Conservation (phyloP, 2,888 invertebrate genomes). For the Sepioteuthis lessoniana region DNA sequence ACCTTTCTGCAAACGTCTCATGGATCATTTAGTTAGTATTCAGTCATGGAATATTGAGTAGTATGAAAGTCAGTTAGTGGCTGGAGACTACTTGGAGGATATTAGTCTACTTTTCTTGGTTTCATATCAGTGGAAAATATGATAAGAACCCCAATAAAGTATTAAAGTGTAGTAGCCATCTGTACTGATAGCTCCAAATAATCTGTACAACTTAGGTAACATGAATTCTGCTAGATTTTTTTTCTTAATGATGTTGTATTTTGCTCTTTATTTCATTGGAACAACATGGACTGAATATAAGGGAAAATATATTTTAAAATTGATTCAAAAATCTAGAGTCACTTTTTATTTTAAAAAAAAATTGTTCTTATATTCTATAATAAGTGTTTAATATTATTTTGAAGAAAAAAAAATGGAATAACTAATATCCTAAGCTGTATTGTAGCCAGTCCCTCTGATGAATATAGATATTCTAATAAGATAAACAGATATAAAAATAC, state of each 20-base stretch:
- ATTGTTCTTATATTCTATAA: not conserved
- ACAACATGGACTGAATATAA: conserved; percentile 23
- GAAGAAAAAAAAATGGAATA: not conserved
- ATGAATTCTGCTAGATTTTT: not conserved
- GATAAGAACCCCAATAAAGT: conserved; percentile 20
- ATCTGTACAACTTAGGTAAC: conserved; percentile 21
- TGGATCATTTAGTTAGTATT: conserved; percentile 23
- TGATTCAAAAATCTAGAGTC: not conserved
- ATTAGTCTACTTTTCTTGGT: not conserved
- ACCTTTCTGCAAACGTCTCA: conserved; percentile 33
- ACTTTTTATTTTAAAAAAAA: not conserved
- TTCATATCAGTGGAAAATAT: not conserved
- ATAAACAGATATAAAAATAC: not conserved
- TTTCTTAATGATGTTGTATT: not conserved
- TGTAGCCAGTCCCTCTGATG: conserved; percentile 33
- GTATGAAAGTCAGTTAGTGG: conserved; percentile 8
- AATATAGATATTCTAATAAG: not conserved
- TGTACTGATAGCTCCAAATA: not conserved
- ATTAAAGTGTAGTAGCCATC: not conserved
- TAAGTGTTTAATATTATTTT: too few species aligned
- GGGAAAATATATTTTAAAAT: not conserved
- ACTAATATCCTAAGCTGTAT: not conserved
- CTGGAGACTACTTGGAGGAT: conserved; percentile 33
- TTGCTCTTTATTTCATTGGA: not conserved
- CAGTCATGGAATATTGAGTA: not conserved